A percentile compares a stretch with the other conserved stretches of the same genome.
These are phyloP conservation scores for Pseudochromis fuscus DNA, from an alignment of 2,797 vertebrate genomes.

Conservation along the genomic window DNA sequence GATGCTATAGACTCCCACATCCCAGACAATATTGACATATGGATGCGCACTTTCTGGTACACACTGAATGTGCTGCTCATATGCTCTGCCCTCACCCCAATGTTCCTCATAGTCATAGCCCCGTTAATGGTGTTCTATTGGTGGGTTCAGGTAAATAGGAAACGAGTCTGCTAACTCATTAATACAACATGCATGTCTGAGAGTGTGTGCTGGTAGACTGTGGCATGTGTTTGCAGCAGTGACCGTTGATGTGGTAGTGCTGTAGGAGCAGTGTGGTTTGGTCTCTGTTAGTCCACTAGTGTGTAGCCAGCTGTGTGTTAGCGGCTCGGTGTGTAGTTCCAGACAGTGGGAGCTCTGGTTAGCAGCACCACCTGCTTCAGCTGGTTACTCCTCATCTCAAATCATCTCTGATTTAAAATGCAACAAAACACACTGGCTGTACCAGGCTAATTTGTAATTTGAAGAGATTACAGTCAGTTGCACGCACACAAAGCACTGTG, in stretches of 20 bases:
- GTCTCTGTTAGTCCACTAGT: slow-evolving; percentile 46
- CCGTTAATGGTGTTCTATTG: slow-evolving; percentile 90
- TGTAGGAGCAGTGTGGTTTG: slow-evolving; percentile 67
- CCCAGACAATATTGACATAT: slow-evolving; percentile 89
- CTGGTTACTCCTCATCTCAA: background rate
- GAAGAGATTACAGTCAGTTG: background rate
- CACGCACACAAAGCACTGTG: background rate
- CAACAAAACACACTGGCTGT: background rate
- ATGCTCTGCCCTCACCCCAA: slow-evolving; percentile 88
- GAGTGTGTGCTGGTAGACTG: slow-evolving; percentile 62
- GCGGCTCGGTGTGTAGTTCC: slow-evolving; percentile 9
- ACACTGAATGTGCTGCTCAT: slow-evolving; percentile 89
- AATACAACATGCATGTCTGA: slow-evolving; percentile 77
- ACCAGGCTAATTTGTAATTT: too few relatives aligned
- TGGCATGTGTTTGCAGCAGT: slow-evolving; percentile 49
- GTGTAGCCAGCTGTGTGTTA: background rate
- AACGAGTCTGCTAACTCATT: slow-evolving; percentile 82
- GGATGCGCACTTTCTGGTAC: slow-evolving; percentile 91
- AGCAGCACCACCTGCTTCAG: slow-evolving; percentile 16
- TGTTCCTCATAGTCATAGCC: slow-evolving; percentile 88
- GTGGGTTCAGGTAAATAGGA: slow-evolving; percentile 91
- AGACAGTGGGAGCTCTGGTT: slow-evolving; percentile 28
- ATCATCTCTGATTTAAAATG: background rate
- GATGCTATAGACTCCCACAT: slow-evolving; percentile 87
- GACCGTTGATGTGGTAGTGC: slow-evolving; percentile 49